Evolutionary conservation across 2,888 invertebrate species (phyloP), one percentile per base, ranked within the genome.

Genomic region (Hylaea fasciaria): DNA sequence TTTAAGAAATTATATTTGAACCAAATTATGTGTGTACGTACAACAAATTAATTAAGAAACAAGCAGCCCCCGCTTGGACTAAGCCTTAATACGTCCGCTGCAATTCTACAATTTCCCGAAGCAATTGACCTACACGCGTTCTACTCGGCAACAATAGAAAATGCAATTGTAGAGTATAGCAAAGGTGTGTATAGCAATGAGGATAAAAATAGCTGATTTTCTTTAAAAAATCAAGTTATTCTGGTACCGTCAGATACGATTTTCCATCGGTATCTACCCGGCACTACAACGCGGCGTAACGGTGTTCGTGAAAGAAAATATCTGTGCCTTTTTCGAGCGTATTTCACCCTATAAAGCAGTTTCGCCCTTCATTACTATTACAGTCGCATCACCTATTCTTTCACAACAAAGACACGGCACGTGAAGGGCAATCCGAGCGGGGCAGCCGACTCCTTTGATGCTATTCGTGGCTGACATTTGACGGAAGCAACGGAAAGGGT

Each of bases 51-150:
- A 22, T 3, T 3, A 22, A 22, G 5, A 22, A 22, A 5, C 22
- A 22, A 2, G 22, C 5, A 22, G 5, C 10, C 57, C 57, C 51
- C 57, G 10, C 13, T 28, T 14, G 16, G 32, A 12, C 29, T 22
- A 22, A 22, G 22, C 53, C 53, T 59, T 22, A 53, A 4, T 59
- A 22, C 53, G 17, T 13, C 29, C 58, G 8, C 8, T 16, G 12
- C 9, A 44, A 35, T 46, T 13, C 37, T 44, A 49, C 53, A 14
- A 48, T 59, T 59, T 48, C 53, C 53, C 53, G 58, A 39, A 49
- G 58, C 53, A 53, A 59, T 53, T 53, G 52, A 53, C 53, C 48
- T 45, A 52, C 39, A 49, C 53, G 37, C 40, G 49, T 48, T 57
- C 40, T 45, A 46, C 46, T 46, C 32, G 11, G 44, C 47, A 8